Base-by-base conservation (phyloP, 1,140 invertebrate genomes). In the Pararge aegeria region DNA sequence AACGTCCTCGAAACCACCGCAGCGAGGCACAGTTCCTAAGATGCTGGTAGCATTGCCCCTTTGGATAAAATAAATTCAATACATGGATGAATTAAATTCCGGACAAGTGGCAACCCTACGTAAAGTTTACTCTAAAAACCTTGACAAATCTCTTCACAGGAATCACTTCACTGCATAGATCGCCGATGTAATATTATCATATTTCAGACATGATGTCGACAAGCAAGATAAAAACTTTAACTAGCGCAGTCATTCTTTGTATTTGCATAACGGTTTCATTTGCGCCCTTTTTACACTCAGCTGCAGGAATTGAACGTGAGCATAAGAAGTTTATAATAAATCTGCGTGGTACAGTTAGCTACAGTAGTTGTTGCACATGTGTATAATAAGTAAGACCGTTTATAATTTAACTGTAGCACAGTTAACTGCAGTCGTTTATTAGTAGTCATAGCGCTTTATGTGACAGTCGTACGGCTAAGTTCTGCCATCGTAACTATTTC, bases 101-200 rank as follows among this genome's bases (percentile, higher is more conserved):
- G 9, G 1, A 30, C 2, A 6, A 7, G 30, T 16, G 38, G 12
- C 38, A 42, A 15, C 38, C 38, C 38, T 42, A 9, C 16, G 30
- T 34, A 48, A 12, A 51, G 51, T 61, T 49, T 49, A 54, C 58
- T 53, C 34, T 54, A 42, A 52, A 51, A 58, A 58, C 49, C 52
- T 61, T 61, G 58, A 61, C 58, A 61, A 61, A 61, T 61, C 52
- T 37, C 58, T 55, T 49, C 49, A 42, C 29, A 38, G 56, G 16
- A 42, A 40, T 15, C 34, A 42, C 27, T 58, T 38, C 38, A 42
- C 38, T 58, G 49, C 56, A 58, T 58, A 58, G 56, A 58, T 58
- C 48, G 24, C 13, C 49, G 34, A 51, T 51, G 52, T 42, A 54
- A 58, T 58, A 51, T 58, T 58, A 58, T 40, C 48, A 58, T 58